phyloP scores from a whole-genome alignment of 2,888 invertebrate genomes.

The Campoplex nolae region DNA sequence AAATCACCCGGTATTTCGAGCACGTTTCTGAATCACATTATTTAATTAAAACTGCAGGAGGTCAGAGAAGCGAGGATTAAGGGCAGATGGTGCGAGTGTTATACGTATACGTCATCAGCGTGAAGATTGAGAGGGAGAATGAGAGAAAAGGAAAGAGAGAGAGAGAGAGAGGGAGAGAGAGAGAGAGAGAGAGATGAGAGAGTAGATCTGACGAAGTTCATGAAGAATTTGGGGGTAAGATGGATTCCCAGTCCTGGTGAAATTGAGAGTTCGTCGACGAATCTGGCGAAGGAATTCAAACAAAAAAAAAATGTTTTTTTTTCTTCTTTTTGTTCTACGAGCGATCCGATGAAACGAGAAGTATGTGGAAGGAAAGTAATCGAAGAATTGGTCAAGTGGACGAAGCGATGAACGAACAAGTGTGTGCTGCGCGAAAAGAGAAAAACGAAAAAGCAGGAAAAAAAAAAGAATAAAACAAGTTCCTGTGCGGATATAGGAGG shows the following conservation, averaged over 20 bases:
- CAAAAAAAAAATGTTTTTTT: constrained; percentile 9
- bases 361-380: constrained; percentile 1
- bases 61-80: constrained; percentile 43
- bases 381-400: constrained; percentile 24
- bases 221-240: constrained; percentile 4
- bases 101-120: constrained; percentile 44
- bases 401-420: constrained; percentile 31
- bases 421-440: constrained; percentile 8
- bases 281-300: neutral
- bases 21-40: constrained; percentile 77
- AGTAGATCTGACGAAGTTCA: neutral
- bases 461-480: constrained; percentile 39
- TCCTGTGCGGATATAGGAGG: constrained; percentile 15
- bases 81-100: constrained; percentile 57
- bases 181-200: neutral
- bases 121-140: constrained; percentile 41
- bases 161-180: neutral
- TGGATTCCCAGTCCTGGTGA: neutral
- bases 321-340: neutral
- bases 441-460: neutral
- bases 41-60: constrained; percentile 77
- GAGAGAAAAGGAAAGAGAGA: neutral
- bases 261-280: constrained; percentile 5
- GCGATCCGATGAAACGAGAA: constrained; percentile 7
- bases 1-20: constrained; percentile 75